Conservation (phyloP, 2,113 vertebrate genomes). For the Cygnus atratus region DNA sequence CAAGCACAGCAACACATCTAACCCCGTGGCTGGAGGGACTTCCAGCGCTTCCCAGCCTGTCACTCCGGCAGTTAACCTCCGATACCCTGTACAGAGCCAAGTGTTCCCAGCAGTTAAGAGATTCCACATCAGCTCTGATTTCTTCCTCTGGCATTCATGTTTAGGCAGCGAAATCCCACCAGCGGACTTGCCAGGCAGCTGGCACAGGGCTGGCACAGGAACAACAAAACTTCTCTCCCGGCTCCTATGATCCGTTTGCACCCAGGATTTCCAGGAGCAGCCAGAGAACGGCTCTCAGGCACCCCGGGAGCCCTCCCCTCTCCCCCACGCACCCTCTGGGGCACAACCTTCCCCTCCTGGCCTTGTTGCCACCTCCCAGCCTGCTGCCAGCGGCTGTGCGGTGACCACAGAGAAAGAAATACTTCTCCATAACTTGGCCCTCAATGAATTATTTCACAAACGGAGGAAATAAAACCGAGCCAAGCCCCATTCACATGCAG, state of each 20-base stretch:
- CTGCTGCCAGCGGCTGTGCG: rapidly evolving
- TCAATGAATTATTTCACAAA: background rate
- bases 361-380: background rate
- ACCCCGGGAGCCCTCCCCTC: background rate
- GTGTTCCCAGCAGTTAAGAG: background rate
- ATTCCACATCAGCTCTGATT: background rate
- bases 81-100: background rate
- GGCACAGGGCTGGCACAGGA: background rate
- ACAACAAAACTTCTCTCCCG: background rate
- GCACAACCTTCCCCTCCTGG: background rate
- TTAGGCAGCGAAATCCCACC: background rate
- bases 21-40: background rate
- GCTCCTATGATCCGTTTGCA: background rate
- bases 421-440: background rate
- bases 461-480: background rate
- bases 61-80: background rate
- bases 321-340: too few relatives aligned
- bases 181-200: background rate
- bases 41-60: background rate
- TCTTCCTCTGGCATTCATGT: background rate
- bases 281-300: background rate
- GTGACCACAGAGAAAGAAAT: background rate
- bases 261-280: background rate
- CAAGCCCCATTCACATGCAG: background rate
- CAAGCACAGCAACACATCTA: rapidly evolving